Evolutionary conservation across 2,113 vertebrate species (phyloP).

Genomic region (Nipponia nippon): DNA sequence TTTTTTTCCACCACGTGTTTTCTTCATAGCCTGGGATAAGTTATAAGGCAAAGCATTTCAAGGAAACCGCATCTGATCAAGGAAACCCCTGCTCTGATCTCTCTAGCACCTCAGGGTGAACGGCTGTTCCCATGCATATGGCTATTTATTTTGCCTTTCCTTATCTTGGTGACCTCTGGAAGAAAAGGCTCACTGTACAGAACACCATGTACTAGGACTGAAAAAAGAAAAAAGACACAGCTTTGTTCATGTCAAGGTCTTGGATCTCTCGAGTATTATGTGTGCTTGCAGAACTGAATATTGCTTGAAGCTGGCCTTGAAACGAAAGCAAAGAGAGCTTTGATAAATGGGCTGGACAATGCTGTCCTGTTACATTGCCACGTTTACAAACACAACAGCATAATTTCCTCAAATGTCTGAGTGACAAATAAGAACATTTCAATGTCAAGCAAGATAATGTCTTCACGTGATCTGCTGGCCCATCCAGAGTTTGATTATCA

Average conservation of each 20-base stretch:
- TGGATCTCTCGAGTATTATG: not conserved
- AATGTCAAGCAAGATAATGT: not conserved
- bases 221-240: not conserved
- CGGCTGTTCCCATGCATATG: not conserved
- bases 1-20: not conserved
- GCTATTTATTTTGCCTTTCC: not conserved
- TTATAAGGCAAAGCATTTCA: not conserved
- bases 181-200: not conserved
- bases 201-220: not conserved
- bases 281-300: not conserved
- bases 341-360: not conserved
- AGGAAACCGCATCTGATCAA: not conserved
- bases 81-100: not conserved
- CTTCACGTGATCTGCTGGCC: not conserved
- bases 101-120: not conserved
- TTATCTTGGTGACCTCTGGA: not conserved
- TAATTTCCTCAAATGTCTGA: not conserved
- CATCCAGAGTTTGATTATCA: not conserved
- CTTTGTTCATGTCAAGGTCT: not conserved
- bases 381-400: not conserved
- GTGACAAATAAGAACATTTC: not conserved
- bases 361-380: too few relatives aligned
- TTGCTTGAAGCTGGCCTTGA: not conserved
- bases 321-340: not conserved
- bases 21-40: not conserved